Base-by-base conservation (phyloP, 2,113 vertebrate genomes). In the Elaphurus davidianus region DNA sequence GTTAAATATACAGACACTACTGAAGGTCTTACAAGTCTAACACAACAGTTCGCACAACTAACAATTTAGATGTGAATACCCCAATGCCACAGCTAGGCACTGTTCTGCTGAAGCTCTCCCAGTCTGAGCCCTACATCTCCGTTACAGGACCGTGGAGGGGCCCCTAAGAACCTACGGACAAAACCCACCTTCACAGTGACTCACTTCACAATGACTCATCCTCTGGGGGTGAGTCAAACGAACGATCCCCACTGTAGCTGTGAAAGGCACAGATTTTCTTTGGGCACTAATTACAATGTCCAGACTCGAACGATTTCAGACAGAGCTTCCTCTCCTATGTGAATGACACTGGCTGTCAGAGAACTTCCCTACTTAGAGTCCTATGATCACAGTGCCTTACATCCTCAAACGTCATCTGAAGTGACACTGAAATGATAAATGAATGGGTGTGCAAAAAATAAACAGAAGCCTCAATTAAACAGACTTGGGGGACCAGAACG, bases 401-500 rank as follows among this genome's bases (percentile, higher is more conserved):
- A 87, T 55, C 36, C 88, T 88, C 67, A 79, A 76, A 43, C 33
- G 7, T 52, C 64, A 94, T 81, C 81, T 92, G 93, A 94, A 64
- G 45, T 43, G 85, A 79, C 74, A 79, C 36, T 82, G 89, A 55
- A 92, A 62, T 52, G 54, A n/a, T 52, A 40, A 50, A 40, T 43
- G 52, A 54, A 79, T 62, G n/a, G 55, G 28, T 55, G 19, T 25
- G 21, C 52, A 83, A 55, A 54, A 83, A 55, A 55, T 7, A 9
- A 55, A 83, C 33, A 83, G 19, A 36, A 83, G 81, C 81, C 50
- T 54, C 33, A 52, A 81, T 33, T 52, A n/a, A 81, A 4, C 21
- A 7, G 50, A 15, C 33, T 15, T 55, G 50, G 33, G 33, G n/a
- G 12, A n/a, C 50, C 50, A 55, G 33, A 54, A 36, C 0, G 12